A percentile compares a stretch with the other conserved stretches of the same genome.
These are phyloP conservation scores for Cephalotes varians DNA, from an alignment of 2,888 invertebrate genomes.

Conservation along the genomic window DNA sequence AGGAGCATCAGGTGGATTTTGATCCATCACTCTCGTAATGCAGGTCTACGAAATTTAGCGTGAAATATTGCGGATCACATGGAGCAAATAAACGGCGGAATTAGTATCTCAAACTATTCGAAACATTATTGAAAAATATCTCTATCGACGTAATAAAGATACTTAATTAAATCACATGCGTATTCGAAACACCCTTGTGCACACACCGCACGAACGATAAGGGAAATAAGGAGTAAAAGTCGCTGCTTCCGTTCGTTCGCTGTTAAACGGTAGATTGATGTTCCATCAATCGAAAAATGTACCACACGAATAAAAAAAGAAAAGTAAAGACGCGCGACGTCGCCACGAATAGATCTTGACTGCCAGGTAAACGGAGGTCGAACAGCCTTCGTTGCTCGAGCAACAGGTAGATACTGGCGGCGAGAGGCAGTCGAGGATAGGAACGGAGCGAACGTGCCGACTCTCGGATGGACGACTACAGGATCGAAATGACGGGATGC, in stretches of 20 bases:
- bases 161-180: background rate
- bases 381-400: slow-evolving; percentile 74
- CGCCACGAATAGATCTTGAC: slow-evolving; percentile 28
- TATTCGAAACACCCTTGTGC: background rate
- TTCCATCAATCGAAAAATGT: background rate
- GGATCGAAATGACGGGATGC: slow-evolving; percentile 70
- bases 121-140: background rate
- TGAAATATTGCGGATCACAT: background rate
- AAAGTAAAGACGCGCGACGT: slow-evolving; percentile 16
- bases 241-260: background rate
- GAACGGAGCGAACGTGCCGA: slow-evolving; percentile 68
- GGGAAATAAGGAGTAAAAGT: background rate
- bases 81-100: background rate
- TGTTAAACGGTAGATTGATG: background rate
- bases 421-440: slow-evolving; percentile 69
- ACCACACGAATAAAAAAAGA: too few relatives aligned
- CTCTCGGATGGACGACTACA: slow-evolving; percentile 64
- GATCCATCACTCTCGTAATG: background rate
- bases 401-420: slow-evolving; percentile 81
- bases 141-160: background rate
- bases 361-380: slow-evolving; percentile 58
- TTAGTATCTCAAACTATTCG: background rate
- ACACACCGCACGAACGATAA: slow-evolving; percentile 3
- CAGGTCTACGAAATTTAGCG: background rate
- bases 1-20: background rate